Percentiles rank a stretch among this genome's conserved stretches.
phyloP scores from a whole-genome alignment of 1,140 invertebrate species.

The Periplaneta americana region DNA sequence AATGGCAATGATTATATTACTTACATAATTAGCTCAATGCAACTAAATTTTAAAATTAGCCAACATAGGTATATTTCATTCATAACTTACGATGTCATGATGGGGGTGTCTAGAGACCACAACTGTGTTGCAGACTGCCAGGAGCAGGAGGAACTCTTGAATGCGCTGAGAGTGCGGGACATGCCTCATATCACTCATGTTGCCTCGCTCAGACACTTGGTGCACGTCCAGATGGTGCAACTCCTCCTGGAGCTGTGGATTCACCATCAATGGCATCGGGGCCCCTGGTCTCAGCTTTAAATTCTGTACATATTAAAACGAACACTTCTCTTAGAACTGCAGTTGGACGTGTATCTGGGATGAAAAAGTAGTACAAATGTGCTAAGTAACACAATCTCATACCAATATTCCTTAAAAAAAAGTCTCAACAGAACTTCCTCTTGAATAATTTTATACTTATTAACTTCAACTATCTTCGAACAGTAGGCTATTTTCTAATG shows the following conservation, averaged over 20 bases:
- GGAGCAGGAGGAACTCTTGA: slow-evolving; percentile 86
- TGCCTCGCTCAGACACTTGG: neutral
- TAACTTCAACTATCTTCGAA: too few relatives aligned
- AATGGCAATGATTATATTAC: neutral
- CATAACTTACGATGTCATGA: slow-evolving; percentile 60
- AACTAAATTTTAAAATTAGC: neutral
- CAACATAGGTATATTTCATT: neutral
- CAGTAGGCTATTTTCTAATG: too few relatives aligned
- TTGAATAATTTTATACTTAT: too few relatives aligned
- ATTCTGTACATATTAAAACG: slow-evolving; percentile 18
- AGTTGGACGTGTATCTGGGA: too few relatives aligned
- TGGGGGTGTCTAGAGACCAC: slow-evolving; percentile 87
- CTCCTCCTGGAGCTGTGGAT: slow-evolving; percentile 62
- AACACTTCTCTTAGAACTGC: too few relatives aligned
- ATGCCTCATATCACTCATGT: neutral
- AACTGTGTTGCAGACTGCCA: slow-evolving; percentile 95
- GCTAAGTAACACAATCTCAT: too few relatives aligned
- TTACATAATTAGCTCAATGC: neutral
- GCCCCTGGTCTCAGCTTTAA: slow-evolving; percentile 19
- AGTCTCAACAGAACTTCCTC: too few relatives aligned
- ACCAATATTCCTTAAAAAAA: too few relatives aligned
- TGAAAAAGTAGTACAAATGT: neutral
- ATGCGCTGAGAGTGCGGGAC: slow-evolving; percentile 44
- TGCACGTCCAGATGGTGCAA: slow-evolving; percentile 11
- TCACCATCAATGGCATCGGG: slow-evolving; percentile 52